Evolutionary conservation across 2,888 invertebrate species (phyloP).

Genomic region (Osedax frankpressi): DNA sequence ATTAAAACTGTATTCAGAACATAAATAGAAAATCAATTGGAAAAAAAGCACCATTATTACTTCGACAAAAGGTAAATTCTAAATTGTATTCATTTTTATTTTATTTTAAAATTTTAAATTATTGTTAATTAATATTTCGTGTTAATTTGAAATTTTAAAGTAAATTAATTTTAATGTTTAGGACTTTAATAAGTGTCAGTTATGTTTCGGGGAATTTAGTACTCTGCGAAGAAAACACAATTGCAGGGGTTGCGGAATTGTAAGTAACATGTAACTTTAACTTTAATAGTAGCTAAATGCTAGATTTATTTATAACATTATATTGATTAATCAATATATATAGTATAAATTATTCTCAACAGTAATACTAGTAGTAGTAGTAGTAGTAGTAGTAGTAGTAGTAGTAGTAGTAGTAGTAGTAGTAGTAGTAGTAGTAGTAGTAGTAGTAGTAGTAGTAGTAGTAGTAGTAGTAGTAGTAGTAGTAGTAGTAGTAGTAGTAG

Average conservation of each 20-base stretch:
- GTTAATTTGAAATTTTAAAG: too few species aligned
- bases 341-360: not conserved
- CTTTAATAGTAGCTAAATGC: too few species aligned
- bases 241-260: constrained; percentile 18
- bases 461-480: not conserved
- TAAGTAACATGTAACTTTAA: too few species aligned
- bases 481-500: not conserved
- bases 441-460: not conserved
- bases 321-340: too few species aligned
- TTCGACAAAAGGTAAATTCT: not conserved
- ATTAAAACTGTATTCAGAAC: too few species aligned
- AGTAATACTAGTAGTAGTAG: not conserved
- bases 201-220: constrained; percentile 14
- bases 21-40: constrained; percentile 10
- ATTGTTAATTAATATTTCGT: too few species aligned
- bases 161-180: too few species aligned
- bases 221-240: constrained; percentile 18
- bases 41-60: constrained; percentile 15
- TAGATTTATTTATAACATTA: too few species aligned
- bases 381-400: not conserved
- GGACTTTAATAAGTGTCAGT: not conserved
- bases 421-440: not conserved
- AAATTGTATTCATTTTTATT: too few species aligned
- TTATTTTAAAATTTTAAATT: too few species aligned
- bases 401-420: not conserved